Evolutionary conservation across 2,113 vertebrate genomes (phyloP), one percentile per base, ranked within the genome.

Genomic region (Heterochromis multidens): DNA sequence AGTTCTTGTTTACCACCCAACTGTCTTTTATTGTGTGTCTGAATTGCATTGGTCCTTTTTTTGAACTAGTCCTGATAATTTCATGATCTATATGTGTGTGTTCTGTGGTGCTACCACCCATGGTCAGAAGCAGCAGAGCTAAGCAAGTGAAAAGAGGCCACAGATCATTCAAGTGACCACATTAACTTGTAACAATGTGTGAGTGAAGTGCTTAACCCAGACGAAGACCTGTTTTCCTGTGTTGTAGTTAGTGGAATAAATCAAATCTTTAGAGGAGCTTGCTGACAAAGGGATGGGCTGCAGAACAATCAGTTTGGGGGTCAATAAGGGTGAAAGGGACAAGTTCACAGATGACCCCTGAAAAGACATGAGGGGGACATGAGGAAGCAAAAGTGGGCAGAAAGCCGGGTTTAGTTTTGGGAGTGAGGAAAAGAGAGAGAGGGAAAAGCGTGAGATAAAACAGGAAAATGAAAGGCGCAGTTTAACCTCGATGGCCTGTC

Each of bases 121-220:
- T 85, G 59, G 81, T 80, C 77, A 82, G 57, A 40, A 56, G 60
- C 70, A 72, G 61, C 59, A 54, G 65, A 84, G 87, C 29, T 61
- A 59, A 67, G 27, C 23, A 61, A 74, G 84, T 90, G 79, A 91
- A 88, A 81, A 63, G 82, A 87, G 85, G 89, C 94, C 93, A 92
- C 84, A 90, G 93, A 93, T 95, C 93, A 94, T 82, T 93, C 88
- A 91, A 92, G 83, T 87, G 85, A 85, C 87, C 92, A 85, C 92
- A 93, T 94, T 95, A 92, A 92, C 89, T 92, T 79, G 84, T 87
- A 93, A 95, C 93, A 95, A 95, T 95, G 93, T 90, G 82, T 40
- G 80, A 90, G 89, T 82, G 87, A 92, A 92, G 92, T 87, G 89
- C 91, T 93, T 86, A 83, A 94, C 88, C 86, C 60, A 23, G 31